These are phyloP conservation scores for Novumbra hubbsi DNA, from an alignment of 2,797 vertebrate species.

Conservation along the genomic window DNA sequence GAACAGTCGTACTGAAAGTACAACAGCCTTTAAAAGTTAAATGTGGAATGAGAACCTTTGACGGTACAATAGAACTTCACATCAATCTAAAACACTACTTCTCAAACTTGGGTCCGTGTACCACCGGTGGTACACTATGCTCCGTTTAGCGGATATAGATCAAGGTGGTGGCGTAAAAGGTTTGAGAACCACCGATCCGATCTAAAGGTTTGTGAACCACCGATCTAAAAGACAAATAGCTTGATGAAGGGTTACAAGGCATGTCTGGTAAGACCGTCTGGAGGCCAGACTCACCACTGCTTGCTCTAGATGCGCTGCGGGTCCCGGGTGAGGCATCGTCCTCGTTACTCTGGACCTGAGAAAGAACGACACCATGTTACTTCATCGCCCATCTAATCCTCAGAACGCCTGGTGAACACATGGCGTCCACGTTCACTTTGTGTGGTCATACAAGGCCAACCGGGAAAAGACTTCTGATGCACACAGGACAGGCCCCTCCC, in stretches of 20 bases:
- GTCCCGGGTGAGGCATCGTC: slow-evolving; percentile 71
- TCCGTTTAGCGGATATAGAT: too few relatives aligned
- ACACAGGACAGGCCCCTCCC: neutral
- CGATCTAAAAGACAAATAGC: neutral
- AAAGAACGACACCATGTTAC: slow-evolving; percentile 11
- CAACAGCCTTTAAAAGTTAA: neutral
- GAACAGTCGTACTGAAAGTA: neutral
- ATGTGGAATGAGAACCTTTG: neutral
- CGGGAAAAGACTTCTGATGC: neutral
- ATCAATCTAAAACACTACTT: too few relatives aligned
- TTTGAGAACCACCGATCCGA: too few relatives aligned
- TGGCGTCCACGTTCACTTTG: neutral
- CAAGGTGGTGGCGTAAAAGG: too few relatives aligned
- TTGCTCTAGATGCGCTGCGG: slow-evolving; percentile 48
- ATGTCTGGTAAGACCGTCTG: neutral
- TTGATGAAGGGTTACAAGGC: neutral
- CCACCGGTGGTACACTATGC: too few relatives aligned
- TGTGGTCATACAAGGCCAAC: neutral
- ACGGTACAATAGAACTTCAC: neutral
- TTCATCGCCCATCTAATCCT: neutral
- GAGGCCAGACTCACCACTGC: slow-evolving; percentile 58
- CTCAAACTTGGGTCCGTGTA: too few relatives aligned
- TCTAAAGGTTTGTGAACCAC: too few relatives aligned
- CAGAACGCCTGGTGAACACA: neutral
- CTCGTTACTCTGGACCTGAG: slow-evolving; percentile 90